These are phyloP conservation scores for Drosophila limbata DNA, from an alignment of 2,888 invertebrate species.

Conservation along the genomic window DNA sequence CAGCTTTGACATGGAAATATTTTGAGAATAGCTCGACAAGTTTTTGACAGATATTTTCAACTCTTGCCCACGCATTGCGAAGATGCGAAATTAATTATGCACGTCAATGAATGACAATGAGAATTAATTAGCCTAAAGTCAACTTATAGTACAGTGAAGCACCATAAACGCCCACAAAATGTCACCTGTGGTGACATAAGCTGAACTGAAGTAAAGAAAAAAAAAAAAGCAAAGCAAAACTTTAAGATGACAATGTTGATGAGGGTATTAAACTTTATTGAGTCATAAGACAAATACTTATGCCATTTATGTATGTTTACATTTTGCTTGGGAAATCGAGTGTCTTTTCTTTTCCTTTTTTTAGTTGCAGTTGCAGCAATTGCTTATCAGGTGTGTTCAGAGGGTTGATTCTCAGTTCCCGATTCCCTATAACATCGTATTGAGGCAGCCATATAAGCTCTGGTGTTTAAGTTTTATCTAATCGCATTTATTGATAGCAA, in stretches of 20 bases:
- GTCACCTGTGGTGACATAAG: slow-evolving; percentile 54
- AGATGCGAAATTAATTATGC: slow-evolving; percentile 66
- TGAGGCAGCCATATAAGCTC: slow-evolving; percentile 54
- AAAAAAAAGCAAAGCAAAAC: neutral
- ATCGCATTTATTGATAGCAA: slow-evolving; percentile 73
- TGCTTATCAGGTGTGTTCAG: slow-evolving; percentile 26
- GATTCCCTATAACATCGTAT: neutral
- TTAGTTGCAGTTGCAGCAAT: slow-evolving; percentile 14
- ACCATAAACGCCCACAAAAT: slow-evolving; percentile 34
- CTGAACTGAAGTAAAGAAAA: neutral
- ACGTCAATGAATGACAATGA: slow-evolving; percentile 53
- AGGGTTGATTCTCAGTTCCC: neutral
- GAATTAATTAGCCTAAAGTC: slow-evolving; percentile 62
- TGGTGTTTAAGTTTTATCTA: slow-evolving; percentile 65
- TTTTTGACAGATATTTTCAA: slow-evolving; percentile 7
- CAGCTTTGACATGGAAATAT: slow-evolving; percentile 1
- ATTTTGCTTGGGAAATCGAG: slow-evolving; percentile 1
- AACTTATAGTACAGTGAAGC: slow-evolving; percentile 31
- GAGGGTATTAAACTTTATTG: slow-evolving; percentile 2
- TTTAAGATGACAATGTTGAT: slow-evolving; percentile 8
- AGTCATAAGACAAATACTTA: slow-evolving; percentile 24
- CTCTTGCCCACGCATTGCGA: slow-evolving; percentile 45
- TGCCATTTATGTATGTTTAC: slow-evolving; percentile 13
- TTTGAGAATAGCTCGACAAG: neutral
- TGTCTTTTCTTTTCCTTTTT: slow-evolving; percentile 4